phyloP scores from a whole-genome alignment of 2,797 vertebrate species.

The Adelosebastes latens region DNA sequence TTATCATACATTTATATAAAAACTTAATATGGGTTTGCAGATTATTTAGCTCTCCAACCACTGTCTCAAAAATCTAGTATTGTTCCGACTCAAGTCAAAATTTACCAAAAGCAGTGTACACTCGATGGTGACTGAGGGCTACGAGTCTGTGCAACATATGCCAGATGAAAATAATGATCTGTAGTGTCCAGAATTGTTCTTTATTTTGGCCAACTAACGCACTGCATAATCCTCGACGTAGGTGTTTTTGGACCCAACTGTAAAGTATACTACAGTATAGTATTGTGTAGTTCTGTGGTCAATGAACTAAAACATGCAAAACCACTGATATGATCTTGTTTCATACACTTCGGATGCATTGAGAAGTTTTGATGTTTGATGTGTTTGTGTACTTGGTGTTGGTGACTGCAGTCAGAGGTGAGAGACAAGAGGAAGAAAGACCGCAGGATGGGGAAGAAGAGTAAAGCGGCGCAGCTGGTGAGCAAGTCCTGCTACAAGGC shows the following conservation, averaged over 20 bases:
- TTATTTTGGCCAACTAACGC: too few species aligned
- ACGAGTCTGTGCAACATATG: neutral
- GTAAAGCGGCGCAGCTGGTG: conserved; percentile 66
- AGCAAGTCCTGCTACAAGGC: conserved; percentile 73
- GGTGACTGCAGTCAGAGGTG: conserved; percentile 5
- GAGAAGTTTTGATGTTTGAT: neutral
- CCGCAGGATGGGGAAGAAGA: conserved; percentile 71
- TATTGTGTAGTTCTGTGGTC: neutral
- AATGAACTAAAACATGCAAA: neutral
- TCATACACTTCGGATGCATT: neutral
- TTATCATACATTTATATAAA: neutral
- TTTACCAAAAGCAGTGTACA: neutral
- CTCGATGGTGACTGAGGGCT: neutral
- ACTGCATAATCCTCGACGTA: neutral
- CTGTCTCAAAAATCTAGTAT: neutral
- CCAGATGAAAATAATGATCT: neutral
- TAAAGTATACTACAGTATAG: neutral
- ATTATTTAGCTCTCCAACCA: neutral
- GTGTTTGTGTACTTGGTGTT: neutral
- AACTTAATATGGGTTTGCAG: neutral
- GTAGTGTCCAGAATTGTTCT: neutral
- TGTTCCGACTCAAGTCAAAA: neutral
- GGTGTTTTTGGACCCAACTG: neutral
- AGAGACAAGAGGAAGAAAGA: conserved; percentile 39
- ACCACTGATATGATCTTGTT: neutral